A percentile compares a stretch with the other conserved stretches of the same genome.
Conservation (phyloP, 2,888 invertebrate species). For the Limenitis camilla region DNA sequence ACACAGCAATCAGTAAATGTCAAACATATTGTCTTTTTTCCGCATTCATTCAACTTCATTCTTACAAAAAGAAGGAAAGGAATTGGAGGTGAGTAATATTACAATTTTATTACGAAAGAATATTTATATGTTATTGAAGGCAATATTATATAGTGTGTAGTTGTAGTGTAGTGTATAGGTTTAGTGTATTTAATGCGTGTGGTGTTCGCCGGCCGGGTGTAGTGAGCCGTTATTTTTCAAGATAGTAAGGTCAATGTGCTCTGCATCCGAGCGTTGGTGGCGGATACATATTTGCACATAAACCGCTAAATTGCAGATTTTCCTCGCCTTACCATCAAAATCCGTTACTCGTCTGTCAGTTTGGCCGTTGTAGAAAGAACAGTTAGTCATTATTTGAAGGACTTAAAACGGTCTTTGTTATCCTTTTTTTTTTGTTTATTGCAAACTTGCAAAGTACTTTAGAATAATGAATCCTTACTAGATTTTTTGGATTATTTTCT, state of each 20-base stretch:
- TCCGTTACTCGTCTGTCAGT: slow-evolving; percentile 13
- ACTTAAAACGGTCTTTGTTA: slow-evolving; percentile 5
- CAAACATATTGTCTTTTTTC: slow-evolving; percentile 32
- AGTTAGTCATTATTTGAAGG: slow-evolving; percentile 11
- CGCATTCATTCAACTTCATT: slow-evolving; percentile 35
- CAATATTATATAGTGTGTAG: background rate
- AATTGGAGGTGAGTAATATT: slow-evolving; percentile 55
- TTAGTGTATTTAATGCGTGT: background rate
- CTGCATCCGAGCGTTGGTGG: slow-evolving; percentile 34
- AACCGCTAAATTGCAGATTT: slow-evolving; percentile 29
- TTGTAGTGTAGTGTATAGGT: background rate
- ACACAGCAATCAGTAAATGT: slow-evolving; percentile 13
- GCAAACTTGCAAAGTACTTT: background rate
- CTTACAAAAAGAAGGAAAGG: slow-evolving; percentile 52
- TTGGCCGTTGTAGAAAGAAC: slow-evolving; percentile 5
- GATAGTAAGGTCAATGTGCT: slow-evolving; percentile 66
- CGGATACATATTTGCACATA: slow-evolving; percentile 37
- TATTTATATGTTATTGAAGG: background rate
- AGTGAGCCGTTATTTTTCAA: slow-evolving; percentile 68
- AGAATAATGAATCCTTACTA: background rate
- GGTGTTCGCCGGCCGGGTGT: slow-evolving; percentile 26
- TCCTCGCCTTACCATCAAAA: slow-evolving; percentile 6
- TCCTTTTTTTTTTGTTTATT: slow-evolving; percentile 1
- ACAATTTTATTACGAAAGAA: slow-evolving; percentile 21
- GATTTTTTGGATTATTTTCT: too few relatives aligned